Base-by-base conservation (phyloP, 2,888 invertebrate species). In the Phaonia tiefii region DNA sequence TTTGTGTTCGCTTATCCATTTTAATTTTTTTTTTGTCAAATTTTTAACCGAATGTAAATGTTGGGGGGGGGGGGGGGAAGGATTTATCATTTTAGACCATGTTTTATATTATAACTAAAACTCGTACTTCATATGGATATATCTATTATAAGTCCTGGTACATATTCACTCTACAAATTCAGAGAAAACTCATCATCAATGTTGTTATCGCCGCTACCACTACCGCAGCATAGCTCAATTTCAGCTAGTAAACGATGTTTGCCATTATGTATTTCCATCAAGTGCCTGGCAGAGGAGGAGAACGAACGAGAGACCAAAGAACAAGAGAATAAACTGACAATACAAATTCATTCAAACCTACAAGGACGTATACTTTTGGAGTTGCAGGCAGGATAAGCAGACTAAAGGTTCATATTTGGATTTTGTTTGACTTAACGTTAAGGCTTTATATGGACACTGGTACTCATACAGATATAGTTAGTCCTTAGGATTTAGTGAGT, bases 1-100 rank as follows among this genome's bases (percentile, higher is more conserved):
- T 17, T 37, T 49, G n/a, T 25, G 31, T 22, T 49, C 56, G 56
- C 73, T 65, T 69, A 31, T 31, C 4, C 8, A 5, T 31, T 31
- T 31, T 31, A n/a, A n/a, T 31, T 8, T 8, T 31, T 51, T 67
- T 76, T 76, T 46, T 42, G 20, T 39, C 3, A n/a, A 76, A 65
- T 76, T 63, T 80, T 80, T 54, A 49, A 51, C 54, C 72, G 65
- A 80, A 80, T 73, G 63, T 69, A 63, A 58, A 56, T 77, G 70
- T 49, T n/a, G 66, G 66, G n/a, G 44, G 70, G 51, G 74, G 77
- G 74, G 70, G 58, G 20, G 66, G 66, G n/a, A 54, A 73, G 51
- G 74, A 80, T 77, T 80, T 76, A 76, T 80, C 73, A 80, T 76
- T 76, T 73, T 66, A 67, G 66, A 74, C 49, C 73, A 74, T 77